Conservation (phyloP, 2,113 vertebrate species). For the Dromas ardeola region DNA sequence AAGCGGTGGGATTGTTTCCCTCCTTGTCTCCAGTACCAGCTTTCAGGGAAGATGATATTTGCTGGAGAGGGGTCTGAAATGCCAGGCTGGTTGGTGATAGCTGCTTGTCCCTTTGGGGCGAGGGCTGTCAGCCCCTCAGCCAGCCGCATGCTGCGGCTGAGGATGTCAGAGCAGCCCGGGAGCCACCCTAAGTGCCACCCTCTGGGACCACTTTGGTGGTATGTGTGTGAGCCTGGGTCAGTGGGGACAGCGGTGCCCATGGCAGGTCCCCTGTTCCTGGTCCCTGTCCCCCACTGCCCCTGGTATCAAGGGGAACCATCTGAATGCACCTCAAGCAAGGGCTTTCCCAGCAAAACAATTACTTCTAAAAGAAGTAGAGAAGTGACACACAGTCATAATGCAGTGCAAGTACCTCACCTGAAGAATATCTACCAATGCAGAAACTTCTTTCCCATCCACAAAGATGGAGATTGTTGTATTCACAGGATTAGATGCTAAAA, state of each 20-base stretch:
- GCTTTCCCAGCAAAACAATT: not conserved
- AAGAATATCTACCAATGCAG: not conserved
- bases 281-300: not conserved
- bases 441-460: not conserved
- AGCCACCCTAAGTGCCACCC: not conserved
- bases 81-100: not conserved
- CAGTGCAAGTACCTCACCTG: not conserved
- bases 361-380: not conserved
- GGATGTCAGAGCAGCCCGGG: not conserved
- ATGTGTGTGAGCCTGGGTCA: not conserved
- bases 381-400: not conserved
- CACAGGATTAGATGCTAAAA: not conserved
- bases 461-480: not conserved
- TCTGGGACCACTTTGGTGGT: slow-evolving; percentile 18
- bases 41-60: not conserved
- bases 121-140: not conserved
- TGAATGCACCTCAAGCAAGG: not conserved
- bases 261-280: not conserved
- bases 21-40: not conserved
- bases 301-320: fast-evolving
- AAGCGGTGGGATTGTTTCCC: not conserved
- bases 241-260: not conserved
- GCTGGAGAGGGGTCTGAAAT: not conserved
- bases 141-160: fast-evolving
- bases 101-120: not conserved